These are phyloP conservation scores for Pilophorus perplexus DNA, from an alignment of 2,888 invertebrate species.

Conservation along the genomic window DNA sequence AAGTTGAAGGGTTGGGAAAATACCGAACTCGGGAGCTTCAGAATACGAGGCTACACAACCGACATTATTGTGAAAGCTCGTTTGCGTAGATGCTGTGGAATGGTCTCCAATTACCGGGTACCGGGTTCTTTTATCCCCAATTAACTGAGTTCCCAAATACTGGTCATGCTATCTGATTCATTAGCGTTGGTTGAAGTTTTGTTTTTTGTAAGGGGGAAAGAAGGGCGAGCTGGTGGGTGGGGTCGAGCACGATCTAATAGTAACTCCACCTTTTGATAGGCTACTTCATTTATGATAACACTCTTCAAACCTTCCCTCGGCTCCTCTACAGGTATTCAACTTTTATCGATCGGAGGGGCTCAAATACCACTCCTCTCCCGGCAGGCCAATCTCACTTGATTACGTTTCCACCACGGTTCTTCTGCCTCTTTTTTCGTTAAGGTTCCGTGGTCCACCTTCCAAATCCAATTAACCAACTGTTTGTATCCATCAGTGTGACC, in stretches of 20 bases:
- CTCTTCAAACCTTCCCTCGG: slow-evolving; percentile 32
- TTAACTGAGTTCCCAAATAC: slow-evolving; percentile 40
- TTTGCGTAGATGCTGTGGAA: slow-evolving; percentile 38
- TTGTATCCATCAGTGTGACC: slow-evolving; percentile 37
- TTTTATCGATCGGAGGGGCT: slow-evolving; percentile 31
- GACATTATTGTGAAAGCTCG: slow-evolving; percentile 39
- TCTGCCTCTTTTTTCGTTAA: slow-evolving; percentile 26
- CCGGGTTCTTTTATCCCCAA: slow-evolving; percentile 41
- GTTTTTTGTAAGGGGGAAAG: slow-evolving; percentile 22
- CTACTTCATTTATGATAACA: slow-evolving; percentile 42
- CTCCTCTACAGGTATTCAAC: slow-evolving; percentile 33
- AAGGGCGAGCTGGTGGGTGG: slow-evolving; percentile 35
- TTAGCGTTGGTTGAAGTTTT: slow-evolving; percentile 33
- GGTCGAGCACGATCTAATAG: slow-evolving; percentile 40
- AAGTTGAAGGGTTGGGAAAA: slow-evolving; percentile 11
- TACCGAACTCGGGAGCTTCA: slow-evolving; percentile 16
- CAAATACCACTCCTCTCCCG: slow-evolving; percentile 13
- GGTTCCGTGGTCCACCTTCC: slow-evolving; percentile 34
- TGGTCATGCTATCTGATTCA: slow-evolving; percentile 40
- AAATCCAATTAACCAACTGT: slow-evolving; percentile 38
- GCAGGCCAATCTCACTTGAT: slow-evolving; percentile 34
- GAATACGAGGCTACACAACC: slow-evolving; percentile 27
- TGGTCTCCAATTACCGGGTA: slow-evolving; percentile 41
- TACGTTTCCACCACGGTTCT: slow-evolving; percentile 34
- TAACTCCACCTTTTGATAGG: slow-evolving; percentile 39